These are phyloP conservation scores for Hymenochirus boettgeri DNA, from an alignment of 2,113 vertebrate genomes.

Conservation along the genomic window DNA sequence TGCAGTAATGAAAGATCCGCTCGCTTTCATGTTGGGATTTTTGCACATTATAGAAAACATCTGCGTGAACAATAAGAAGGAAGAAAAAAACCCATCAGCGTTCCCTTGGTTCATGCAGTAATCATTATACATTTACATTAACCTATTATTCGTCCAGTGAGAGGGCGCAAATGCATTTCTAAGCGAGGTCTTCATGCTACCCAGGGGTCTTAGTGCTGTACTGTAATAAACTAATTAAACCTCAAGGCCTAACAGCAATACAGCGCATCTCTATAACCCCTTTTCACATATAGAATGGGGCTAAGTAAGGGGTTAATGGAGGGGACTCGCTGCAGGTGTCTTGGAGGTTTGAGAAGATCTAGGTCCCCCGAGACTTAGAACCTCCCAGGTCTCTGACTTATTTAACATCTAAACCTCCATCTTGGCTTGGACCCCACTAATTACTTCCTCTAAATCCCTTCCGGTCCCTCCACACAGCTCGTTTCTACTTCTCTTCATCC, in stretches of 20 bases:
- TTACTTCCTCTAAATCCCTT: not conserved
- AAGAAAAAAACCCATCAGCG: not conserved
- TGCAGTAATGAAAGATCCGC: constrained; percentile 15
- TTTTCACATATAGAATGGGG: too few species aligned
- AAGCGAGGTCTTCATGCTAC: too few species aligned
- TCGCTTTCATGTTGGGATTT: constrained; percentile 7
- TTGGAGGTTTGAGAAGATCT: constrained; percentile 1
- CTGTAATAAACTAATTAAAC: too few species aligned
- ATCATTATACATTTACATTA: not conserved
- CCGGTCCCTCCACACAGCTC: not conserved
- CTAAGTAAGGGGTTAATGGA: constrained; percentile 14
- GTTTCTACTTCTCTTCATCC: not conserved
- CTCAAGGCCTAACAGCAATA: too few species aligned
- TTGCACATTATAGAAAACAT: constrained; percentile 20
- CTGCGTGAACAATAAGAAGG: not conserved
- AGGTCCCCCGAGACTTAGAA: constrained; percentile 1
- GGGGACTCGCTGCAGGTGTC: constrained; percentile 25
- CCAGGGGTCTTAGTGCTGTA: too few species aligned
- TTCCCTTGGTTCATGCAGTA: not conserved
- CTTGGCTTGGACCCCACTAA: constrained; percentile 4
- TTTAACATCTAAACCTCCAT: not conserved
- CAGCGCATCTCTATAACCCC: too few species aligned
- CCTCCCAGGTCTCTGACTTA: constrained; percentile 1
- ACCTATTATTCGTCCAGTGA: not conserved
- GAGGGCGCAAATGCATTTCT: too few species aligned